These are phyloP conservation scores for Alsophila aescularia DNA, from an alignment of 2,888 invertebrate species.

Conservation along the genomic window DNA sequence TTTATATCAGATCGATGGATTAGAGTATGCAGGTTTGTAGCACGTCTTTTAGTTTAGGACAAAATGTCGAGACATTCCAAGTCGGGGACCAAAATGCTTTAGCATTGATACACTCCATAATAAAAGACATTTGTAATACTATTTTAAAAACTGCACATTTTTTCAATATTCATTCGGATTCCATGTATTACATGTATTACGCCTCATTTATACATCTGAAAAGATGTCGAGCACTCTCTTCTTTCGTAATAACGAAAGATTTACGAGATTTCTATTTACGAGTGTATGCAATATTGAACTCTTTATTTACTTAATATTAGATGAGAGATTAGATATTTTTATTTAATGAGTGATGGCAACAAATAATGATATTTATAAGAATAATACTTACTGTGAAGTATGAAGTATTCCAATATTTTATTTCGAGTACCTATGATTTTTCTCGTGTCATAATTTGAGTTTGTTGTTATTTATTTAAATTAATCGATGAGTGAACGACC, in stretches of 20 bases:
- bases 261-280: constrained; percentile 45
- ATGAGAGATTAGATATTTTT: constrained; percentile 81
- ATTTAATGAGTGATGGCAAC: constrained; percentile 81
- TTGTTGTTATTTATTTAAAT: constrained; percentile 80
- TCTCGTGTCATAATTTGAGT: constrained; percentile 80
- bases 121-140: constrained; percentile 53
- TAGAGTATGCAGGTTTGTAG: constrained; percentile 61
- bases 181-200: constrained; percentile 5
- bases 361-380: constrained; percentile 79
- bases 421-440: constrained; percentile 70
- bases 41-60: constrained; percentile 53
- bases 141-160: constrained; percentile 43
- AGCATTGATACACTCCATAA: constrained; percentile 51
- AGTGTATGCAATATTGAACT: constrained; percentile 75
- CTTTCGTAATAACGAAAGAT: constrained; percentile 25
- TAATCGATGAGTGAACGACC: constrained; percentile 70
- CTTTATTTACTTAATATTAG: constrained; percentile 78
- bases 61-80: constrained; percentile 77
- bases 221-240: background rate
- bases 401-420: constrained; percentile 75
- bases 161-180: constrained; percentile 28
- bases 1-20: constrained; percentile 52
- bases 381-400: constrained; percentile 68
- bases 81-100: constrained; percentile 72
- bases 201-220: background rate